phyloP scores from a whole-genome alignment of 2,797 vertebrate genomes.

The Chromis chromis region DNA sequence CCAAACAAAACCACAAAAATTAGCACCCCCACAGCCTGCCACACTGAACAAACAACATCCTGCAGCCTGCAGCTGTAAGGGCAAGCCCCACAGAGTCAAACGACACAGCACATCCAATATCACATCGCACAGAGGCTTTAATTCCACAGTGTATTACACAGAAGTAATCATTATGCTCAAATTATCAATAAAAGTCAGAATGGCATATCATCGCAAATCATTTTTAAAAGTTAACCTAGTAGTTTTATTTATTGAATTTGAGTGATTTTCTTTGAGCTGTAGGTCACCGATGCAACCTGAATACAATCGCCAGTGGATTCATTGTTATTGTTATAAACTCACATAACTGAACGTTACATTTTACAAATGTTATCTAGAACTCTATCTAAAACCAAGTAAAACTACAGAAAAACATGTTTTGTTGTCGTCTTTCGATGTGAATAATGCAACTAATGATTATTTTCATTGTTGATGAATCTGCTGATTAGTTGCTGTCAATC shows the following conservation, averaged over 20 bases:
- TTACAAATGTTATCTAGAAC: slow-evolving; percentile 1
- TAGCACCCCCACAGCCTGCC: slow-evolving; percentile 33
- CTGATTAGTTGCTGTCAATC: not conserved
- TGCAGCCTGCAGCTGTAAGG: slow-evolving; percentile 33
- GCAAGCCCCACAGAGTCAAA: slow-evolving; percentile 3
- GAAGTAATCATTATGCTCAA: slow-evolving; percentile 6
- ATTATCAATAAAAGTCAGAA: slow-evolving; percentile 10
- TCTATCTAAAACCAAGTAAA: not conserved
- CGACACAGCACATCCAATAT: slow-evolving; percentile 14
- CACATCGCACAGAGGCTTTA: slow-evolving; percentile 18
- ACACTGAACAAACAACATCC: slow-evolving; percentile 29
- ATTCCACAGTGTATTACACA: slow-evolving; percentile 21
- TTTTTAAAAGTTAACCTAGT: slow-evolving; percentile 4
- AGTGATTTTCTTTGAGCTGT: not conserved
- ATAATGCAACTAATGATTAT: not conserved
- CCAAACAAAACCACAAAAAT: slow-evolving; percentile 39
- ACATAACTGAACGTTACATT: not conserved
- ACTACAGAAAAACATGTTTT: not conserved
- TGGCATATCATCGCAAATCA: not conserved
- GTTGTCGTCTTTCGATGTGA: not conserved
- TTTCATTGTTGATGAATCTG: not conserved
- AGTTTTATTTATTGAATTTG: slow-evolving; percentile 2
- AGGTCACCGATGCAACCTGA: not conserved
- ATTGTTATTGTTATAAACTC: not conserved
- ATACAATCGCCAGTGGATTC: not conserved